Percentiles rank a stretch among this genome's conserved stretches.
Evolutionary conservation across 2,797 vertebrate species (phyloP).

Genomic region (Oreochromis mossambicus): DNA sequence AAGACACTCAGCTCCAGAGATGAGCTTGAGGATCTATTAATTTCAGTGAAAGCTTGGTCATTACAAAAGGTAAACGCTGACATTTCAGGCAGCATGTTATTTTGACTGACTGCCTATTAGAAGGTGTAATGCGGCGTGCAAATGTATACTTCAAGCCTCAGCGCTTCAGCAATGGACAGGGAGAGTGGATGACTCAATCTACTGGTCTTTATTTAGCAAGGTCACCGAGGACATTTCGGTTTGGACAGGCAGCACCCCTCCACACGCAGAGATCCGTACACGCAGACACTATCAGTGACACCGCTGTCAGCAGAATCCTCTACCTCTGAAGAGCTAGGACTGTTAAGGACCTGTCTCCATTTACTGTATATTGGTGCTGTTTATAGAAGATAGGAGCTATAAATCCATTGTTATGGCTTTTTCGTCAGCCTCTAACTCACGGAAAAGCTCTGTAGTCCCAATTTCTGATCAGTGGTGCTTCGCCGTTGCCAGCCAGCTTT

Average conservation of each 20-base stretch:
- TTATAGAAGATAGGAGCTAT: conserved; percentile 53
- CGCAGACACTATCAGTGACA: conserved; percentile 16
- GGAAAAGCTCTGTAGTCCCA: conserved; percentile 20
- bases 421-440: conserved; percentile 28
- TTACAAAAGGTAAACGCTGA: conserved; percentile 72
- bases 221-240: conserved; percentile 58
- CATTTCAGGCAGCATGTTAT: conserved; percentile 70
- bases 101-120: conserved; percentile 75
- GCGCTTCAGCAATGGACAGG: conserved; percentile 56
- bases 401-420: conserved; percentile 55
- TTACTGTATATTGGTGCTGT: conserved; percentile 56
- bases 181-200: conserved; percentile 55
- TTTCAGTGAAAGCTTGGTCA: conserved; percentile 53
- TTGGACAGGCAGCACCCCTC: conserved; percentile 24
- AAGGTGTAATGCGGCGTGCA: conserved; percentile 68
- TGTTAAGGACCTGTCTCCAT: conserved; percentile 51
- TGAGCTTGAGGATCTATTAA: conserved; percentile 55
- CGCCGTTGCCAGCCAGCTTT: background rate
- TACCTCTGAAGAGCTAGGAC: conserved; percentile 16
- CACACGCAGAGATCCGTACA: background rate
- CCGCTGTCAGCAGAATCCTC: conserved; percentile 41
- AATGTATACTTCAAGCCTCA: conserved; percentile 74
- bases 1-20: conserved; percentile 34
- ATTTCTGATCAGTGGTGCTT: conserved; percentile 22
- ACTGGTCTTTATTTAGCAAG: conserved; percentile 67